Evolutionary conservation across 2,113 vertebrate genomes (phyloP).

Genomic region (Siphamia tubifer): DNA sequence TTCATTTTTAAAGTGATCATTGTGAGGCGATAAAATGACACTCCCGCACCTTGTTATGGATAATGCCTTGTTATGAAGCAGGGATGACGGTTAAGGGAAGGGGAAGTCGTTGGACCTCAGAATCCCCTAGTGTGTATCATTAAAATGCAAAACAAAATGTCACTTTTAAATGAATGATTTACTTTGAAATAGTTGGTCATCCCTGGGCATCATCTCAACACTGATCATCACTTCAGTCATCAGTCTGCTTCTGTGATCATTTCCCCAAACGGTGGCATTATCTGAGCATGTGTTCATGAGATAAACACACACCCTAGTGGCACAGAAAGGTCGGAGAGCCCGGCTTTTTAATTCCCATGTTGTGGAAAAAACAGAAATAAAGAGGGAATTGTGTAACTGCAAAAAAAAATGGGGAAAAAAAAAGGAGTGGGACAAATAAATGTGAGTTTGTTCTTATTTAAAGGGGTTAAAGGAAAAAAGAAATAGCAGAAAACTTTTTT

Average conservation of each 20-base stretch:
- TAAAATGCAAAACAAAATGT: slow-evolving; percentile 4
- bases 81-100: slow-evolving; percentile 54
- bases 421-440: slow-evolving; percentile 63
- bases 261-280: slow-evolving; percentile 15
- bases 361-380: slow-evolving; percentile 62
- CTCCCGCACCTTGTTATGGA: slow-evolving; percentile 51
- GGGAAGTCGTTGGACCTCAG: slow-evolving; percentile 50
- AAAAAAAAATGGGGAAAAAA: slow-evolving; percentile 41
- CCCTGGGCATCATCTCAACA: slow-evolving; percentile 60
- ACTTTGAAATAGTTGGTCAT: slow-evolving; percentile 31
- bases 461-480: slow-evolving; percentile 23
- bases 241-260: not conserved
- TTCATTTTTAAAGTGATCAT: slow-evolving; percentile 41
- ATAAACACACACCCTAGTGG: slow-evolving; percentile 65
- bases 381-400: slow-evolving; percentile 21
- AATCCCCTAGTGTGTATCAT: slow-evolving; percentile 6
- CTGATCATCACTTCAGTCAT: slow-evolving; percentile 8
- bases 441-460: slow-evolving; percentile 28
- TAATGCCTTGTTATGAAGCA: slow-evolving; percentile 55
- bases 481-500: not conserved
- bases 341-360: slow-evolving; percentile 76
- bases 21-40: slow-evolving; percentile 49
- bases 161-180: not conserved
- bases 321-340: slow-evolving; percentile 87
- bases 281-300: slow-evolving; percentile 54